phyloP scores from a whole-genome alignment of 2,797 vertebrate species.

The Pangasius djambal region DNA sequence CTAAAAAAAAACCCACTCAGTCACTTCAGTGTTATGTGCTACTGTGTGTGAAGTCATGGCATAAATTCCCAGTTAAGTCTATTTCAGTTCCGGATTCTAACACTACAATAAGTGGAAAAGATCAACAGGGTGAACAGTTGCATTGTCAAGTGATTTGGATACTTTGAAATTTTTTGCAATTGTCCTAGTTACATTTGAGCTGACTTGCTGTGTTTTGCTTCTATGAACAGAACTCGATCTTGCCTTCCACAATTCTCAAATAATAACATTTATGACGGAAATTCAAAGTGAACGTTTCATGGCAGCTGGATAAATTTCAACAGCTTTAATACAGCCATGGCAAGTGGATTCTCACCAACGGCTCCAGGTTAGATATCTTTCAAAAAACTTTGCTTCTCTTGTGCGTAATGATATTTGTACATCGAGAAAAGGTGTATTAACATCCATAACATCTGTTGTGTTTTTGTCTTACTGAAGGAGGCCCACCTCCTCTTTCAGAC shows the following conservation, averaged over 20 bases:
- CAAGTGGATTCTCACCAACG: background rate
- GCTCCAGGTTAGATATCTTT: constrained; percentile 17
- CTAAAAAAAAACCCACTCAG: background rate
- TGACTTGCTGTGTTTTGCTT: background rate
- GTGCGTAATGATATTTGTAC: background rate
- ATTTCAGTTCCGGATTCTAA: background rate
- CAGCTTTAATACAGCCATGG: background rate
- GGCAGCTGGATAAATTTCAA: background rate
- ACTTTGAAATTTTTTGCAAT: background rate
- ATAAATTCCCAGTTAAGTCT: background rate
- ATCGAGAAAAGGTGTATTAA: background rate
- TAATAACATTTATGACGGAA: background rate
- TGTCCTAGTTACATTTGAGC: background rate
- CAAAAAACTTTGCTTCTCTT: background rate
- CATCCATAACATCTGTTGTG: background rate
- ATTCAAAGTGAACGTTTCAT: background rate
- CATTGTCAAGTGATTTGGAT: background rate
- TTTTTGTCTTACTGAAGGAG: background rate
- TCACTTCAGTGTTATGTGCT: background rate
- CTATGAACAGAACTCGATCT: background rate
- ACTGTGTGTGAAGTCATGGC: background rate
- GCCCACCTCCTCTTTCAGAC: background rate
- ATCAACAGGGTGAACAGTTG: background rate
- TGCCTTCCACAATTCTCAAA: background rate
- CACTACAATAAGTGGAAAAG: background rate